phyloP scores from a whole-genome alignment of 2,113 vertebrate species.

The Bombycilla garrulus region DNA sequence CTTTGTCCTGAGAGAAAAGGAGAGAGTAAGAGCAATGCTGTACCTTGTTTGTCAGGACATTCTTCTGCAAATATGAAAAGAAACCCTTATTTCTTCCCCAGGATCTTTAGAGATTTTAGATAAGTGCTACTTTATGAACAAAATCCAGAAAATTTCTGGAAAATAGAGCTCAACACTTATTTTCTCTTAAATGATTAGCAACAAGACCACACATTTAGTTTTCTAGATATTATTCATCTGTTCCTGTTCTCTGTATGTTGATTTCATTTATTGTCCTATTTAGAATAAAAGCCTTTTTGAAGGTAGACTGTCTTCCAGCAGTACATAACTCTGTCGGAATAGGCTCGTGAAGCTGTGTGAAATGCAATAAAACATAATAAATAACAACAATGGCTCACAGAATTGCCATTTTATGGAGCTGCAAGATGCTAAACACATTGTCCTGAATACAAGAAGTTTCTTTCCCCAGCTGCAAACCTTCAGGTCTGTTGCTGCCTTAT shows the following conservation, averaged over 20 bases:
- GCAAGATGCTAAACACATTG: neutral
- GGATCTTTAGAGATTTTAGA: neutral
- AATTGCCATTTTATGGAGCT: neutral
- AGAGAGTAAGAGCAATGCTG: neutral
- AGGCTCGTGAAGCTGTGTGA: neutral
- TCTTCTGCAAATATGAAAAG: neutral
- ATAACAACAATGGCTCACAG: neutral
- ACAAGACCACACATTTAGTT: neutral
- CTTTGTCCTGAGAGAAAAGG: neutral
- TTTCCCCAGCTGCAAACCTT: neutral
- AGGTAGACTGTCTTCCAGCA: neutral
- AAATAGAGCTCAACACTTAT: neutral
- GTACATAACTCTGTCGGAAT: neutral
- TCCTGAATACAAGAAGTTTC: neutral
- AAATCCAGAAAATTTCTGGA: neutral
- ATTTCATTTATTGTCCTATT: conserved; percentile 21
- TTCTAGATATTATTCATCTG: neutral
- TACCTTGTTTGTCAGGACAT: neutral
- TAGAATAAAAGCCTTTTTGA: neutral
- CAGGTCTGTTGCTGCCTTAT: neutral
- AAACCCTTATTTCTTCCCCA: neutral
- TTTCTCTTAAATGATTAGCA: neutral
- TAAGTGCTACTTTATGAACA: neutral
- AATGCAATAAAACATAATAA: conserved; percentile 25
- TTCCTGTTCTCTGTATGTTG: neutral